Base-by-base conservation (phyloP, 1,140 invertebrate genomes). In the Trichoplusia ni region DNA sequence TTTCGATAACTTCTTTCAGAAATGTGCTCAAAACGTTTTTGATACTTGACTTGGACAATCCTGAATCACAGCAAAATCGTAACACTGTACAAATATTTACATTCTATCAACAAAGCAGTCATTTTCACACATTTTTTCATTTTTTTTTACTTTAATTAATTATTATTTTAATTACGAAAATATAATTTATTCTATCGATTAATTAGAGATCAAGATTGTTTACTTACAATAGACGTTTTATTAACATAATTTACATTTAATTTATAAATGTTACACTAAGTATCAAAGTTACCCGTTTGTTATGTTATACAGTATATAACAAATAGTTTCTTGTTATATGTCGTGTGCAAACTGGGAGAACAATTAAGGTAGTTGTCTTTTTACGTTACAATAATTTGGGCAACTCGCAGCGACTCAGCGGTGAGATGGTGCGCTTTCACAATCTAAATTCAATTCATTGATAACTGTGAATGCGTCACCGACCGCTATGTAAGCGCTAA, bases 11-110 rank as follows among this genome's bases (percentile, higher is more conserved):
- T n/a, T n/a, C n/a, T n/a, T n/a, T n/a, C n/a, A n/a, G n/a, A n/a
- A n/a, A n/a, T n/a, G n/a, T n/a, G n/a, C n/a, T n/a, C n/a, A n/a
- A n/a, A n/a, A n/a, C n/a, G n/a, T n/a, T 21, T 47, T 47, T 47
- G 13, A 16, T 3, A 8, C 14, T 16, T 9, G 31, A 29, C n/a
- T n/a, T n/a, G 46, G 25, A 27, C 51, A 68, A 51, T 71, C 8
- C 29, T 49, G 44, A 70, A 71, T 76, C 73, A 73, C 73, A 76
- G 67, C 70, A 73, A 67, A 59, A 77, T 73, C 62, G 67, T 82
- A 84, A 86, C 82, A 82, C 82, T 85, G 73, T 84, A 84, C 82
- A 68, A 11, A 81, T 83, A 85, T 87, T 75, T 87, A 87, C 82
- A 87, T 7, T 67, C 59, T 71, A 73, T 77, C 70, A 82, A 77